These are phyloP conservation scores for Frieseomelitta varia DNA, from an alignment of 1,140 invertebrate genomes.

Conservation along the genomic window DNA sequence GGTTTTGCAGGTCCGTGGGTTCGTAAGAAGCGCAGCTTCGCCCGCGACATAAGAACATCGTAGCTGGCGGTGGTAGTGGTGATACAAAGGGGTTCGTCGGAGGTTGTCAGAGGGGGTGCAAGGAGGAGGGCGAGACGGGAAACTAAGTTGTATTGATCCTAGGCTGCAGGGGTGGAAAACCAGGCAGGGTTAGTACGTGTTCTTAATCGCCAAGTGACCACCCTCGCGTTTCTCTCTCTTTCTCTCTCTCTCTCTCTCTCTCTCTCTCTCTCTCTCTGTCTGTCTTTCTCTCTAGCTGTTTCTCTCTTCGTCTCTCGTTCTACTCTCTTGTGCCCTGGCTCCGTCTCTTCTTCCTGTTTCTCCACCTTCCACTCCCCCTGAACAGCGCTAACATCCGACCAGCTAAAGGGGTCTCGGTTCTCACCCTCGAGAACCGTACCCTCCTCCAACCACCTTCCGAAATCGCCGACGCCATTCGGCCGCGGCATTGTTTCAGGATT, in stretches of 20 bases:
- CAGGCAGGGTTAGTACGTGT: constrained; percentile 82
- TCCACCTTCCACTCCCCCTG: constrained; percentile 64
- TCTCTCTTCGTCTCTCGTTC: constrained; percentile 35
- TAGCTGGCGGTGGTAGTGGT: constrained; percentile 57
- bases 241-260: constrained; percentile 45
- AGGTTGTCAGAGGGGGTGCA: constrained; percentile 63
- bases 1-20: constrained; percentile 60
- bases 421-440: constrained; percentile 65
- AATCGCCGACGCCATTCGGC: constrained; percentile 74
- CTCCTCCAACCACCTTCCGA: constrained; percentile 37
- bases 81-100: constrained; percentile 55
- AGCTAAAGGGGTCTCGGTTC: constrained; percentile 75
- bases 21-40: constrained; percentile 79
- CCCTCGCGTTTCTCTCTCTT: constrained; percentile 76
- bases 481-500: constrained; percentile 77
- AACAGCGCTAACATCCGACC: constrained; percentile 64
- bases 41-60: constrained; percentile 81
- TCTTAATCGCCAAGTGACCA: constrained; percentile 83
- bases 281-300: constrained; percentile 41
- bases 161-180: constrained; percentile 80
- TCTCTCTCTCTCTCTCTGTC: constrained; percentile 42
- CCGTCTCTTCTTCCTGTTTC: constrained; percentile 56
- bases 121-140: constrained; percentile 75
- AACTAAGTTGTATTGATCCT: constrained; percentile 83
- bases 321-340: constrained; percentile 32